phyloP scores from a whole-genome alignment of 1,140 invertebrate genomes.

The Vanessa tameamea region DNA sequence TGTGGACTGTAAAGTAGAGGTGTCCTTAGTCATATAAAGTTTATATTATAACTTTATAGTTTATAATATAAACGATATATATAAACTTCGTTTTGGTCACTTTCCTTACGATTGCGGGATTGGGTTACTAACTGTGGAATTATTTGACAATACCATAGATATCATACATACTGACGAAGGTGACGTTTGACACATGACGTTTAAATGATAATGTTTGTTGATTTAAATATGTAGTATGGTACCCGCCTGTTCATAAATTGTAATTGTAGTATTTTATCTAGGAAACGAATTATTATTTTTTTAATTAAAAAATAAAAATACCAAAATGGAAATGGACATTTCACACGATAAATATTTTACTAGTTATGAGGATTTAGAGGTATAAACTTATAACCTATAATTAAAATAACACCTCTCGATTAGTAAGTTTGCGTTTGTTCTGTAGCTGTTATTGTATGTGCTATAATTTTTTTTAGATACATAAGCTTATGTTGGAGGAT shows the following conservation, averaged over 20 bases:
- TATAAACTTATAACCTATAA: slow-evolving; percentile 36
- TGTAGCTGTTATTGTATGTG: neutral
- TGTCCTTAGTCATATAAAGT: too few species aligned
- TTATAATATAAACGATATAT: too few species aligned
- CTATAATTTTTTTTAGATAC: slow-evolving; percentile 81
- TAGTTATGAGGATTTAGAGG: slow-evolving; percentile 82
- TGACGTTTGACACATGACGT: too few species aligned
- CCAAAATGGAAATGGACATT: slow-evolving; percentile 32
- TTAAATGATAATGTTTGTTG: too few species aligned
- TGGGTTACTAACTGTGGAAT: too few species aligned
- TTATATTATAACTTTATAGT: too few species aligned
- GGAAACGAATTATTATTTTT: neutral
- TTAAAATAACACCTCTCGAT: neutral
- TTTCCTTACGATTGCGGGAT: too few species aligned
- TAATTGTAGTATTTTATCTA: neutral
- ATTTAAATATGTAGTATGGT: too few species aligned
- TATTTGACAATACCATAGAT: too few species aligned
- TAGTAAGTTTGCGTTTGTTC: neutral
- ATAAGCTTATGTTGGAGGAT: slow-evolving; percentile 90
- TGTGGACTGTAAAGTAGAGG: neutral
- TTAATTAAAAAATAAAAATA: neutral
- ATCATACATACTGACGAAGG: too few species aligned
- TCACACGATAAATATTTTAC: slow-evolving; percentile 70
- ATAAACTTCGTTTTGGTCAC: too few species aligned
- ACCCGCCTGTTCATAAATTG: too few species aligned